A percentile compares a stretch with the other conserved stretches of the same genome.
Conservation (phyloP, 1,140 invertebrate genomes). For the Drosophila murphyi region DNA sequence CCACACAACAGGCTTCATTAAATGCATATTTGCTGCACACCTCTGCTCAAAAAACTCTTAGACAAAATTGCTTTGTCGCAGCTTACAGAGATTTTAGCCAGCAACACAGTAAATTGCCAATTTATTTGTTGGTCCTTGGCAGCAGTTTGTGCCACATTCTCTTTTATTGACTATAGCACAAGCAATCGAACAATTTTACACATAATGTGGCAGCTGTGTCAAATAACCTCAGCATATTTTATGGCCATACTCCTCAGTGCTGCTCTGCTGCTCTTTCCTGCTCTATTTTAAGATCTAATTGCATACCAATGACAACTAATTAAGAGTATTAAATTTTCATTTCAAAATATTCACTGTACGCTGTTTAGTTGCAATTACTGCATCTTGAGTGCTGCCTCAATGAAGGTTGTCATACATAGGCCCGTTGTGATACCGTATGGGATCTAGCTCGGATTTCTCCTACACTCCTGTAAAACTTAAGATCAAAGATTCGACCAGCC, state of each 20-base stretch:
- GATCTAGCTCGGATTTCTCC: too few species aligned
- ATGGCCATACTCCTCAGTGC: constrained; percentile 12
- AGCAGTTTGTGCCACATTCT: constrained; percentile 60
- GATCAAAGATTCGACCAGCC: too few species aligned
- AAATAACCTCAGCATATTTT: constrained; percentile 35
- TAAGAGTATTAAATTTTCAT: constrained; percentile 32
- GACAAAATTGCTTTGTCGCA: constrained; percentile 54
- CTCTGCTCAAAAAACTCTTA: constrained; percentile 46
- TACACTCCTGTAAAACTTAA: too few species aligned
- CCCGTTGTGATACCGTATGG: too few species aligned
- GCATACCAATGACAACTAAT: constrained; percentile 32
- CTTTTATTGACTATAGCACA: constrained; percentile 52
- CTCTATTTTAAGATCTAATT: constrained; percentile 2
- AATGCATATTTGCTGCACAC: constrained; percentile 77
- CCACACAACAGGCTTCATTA: constrained; percentile 59
- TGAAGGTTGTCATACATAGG: background rate
- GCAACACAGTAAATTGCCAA: constrained; percentile 68
- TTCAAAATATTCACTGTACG: background rate
- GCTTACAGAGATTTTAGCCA: constrained; percentile 47
- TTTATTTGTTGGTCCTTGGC: constrained; percentile 63
- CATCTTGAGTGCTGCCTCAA: constrained; percentile 5
- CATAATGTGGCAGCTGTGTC: constrained; percentile 48
- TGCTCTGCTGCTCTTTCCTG: background rate
- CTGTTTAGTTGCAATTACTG: constrained; percentile 31
- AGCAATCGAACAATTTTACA: constrained; percentile 54